Percentiles rank a stretch among this genome's conserved stretches.
Evolutionary conservation across 2,113 vertebrate genomes (phyloP).

Genomic region (Ariopsis seemanni): DNA sequence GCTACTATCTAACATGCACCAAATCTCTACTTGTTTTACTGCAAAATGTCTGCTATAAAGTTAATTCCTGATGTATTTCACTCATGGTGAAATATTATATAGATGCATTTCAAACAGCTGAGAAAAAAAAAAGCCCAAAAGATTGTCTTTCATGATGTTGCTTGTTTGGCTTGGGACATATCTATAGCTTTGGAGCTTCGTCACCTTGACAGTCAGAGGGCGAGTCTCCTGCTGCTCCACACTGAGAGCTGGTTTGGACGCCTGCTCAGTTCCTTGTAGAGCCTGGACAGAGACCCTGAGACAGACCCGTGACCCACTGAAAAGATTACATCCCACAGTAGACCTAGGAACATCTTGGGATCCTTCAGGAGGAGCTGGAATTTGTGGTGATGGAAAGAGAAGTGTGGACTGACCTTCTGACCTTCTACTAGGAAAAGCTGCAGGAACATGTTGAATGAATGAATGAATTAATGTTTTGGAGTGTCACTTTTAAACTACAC

Average conservation of each 20-base stretch:
- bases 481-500: not conserved
- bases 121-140: not conserved
- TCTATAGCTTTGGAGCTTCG: not conserved
- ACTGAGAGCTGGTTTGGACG: not conserved
- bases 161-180: not conserved
- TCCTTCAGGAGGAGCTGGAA: not conserved
- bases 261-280: not conserved
- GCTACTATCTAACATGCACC: not conserved
- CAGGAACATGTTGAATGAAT: not conserved
- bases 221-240: not conserved
- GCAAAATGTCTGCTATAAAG: too few species aligned
- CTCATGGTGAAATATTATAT: not conserved
- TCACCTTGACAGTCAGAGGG: not conserved
- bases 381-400: not conserved
- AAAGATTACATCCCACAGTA: not conserved
- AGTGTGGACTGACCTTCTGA: not conserved
- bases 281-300: not conserved
- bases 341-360: not conserved
- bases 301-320: not conserved
- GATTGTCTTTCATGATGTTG: not conserved
- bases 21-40: too few species aligned
- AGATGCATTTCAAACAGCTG: not conserved
- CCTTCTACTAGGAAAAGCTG: not conserved
- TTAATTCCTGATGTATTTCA: too few species aligned
- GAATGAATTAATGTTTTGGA: too few species aligned